Conservation (phyloP, 2,888 invertebrate species). For the Abscondita cerata region DNA sequence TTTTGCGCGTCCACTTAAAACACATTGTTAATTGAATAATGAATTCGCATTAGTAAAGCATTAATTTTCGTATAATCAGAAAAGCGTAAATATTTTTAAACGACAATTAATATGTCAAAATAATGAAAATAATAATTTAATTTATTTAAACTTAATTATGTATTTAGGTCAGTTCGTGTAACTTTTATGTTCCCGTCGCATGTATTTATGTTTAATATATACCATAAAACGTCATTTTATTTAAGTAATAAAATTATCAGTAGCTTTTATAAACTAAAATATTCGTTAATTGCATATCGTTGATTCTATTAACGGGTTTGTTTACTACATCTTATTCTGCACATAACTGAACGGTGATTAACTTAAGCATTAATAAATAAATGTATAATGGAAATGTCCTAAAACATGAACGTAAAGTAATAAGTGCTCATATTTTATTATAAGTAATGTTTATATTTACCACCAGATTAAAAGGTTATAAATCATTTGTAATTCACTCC, state of each 20-base stretch:
- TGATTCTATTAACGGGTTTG: constrained; percentile 23
- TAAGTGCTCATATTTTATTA: constrained; percentile 56
- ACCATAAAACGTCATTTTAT: too few species aligned
- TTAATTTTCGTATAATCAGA: neutral
- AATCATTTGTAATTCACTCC: constrained; percentile 47
- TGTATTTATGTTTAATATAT: too few species aligned
- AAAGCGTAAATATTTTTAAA: too few species aligned
- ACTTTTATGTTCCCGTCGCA: too few species aligned
- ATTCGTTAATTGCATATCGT: constrained; percentile 19
- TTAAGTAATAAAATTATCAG: neutral
- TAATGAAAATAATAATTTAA: too few species aligned
- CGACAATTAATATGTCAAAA: too few species aligned
- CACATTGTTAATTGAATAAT: neutral
- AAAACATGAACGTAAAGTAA: constrained; percentile 55
- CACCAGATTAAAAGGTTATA: constrained; percentile 54
- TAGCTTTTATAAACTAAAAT: constrained; percentile 9
- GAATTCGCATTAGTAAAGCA: neutral
- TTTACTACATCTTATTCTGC: constrained; percentile 37
- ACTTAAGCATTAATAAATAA: constrained; percentile 52
- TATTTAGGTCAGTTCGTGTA: neutral
- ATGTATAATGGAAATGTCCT: constrained; percentile 55
- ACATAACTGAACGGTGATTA: constrained; percentile 45
- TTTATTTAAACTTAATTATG: neutral
- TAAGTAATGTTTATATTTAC: constrained; percentile 57
- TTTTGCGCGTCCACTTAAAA: too few species aligned